phyloP scores from a whole-genome alignment of 1,140 invertebrate species.

The Psix sp. region DNA sequence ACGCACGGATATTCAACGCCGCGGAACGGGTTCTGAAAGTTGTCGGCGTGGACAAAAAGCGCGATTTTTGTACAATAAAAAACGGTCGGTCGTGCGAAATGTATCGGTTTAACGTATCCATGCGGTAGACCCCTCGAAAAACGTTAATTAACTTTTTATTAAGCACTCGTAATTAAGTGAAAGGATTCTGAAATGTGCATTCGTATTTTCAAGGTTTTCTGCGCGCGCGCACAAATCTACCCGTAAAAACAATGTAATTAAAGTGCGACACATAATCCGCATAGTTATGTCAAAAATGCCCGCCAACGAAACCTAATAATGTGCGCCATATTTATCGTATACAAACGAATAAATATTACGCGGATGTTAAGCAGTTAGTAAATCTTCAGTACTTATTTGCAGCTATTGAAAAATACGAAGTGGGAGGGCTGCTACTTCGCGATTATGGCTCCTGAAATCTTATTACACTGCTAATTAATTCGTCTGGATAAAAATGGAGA shows the following conservation, averaged over 20 bases:
- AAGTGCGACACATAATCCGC: conserved; percentile 27
- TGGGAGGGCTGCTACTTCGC: too few species aligned
- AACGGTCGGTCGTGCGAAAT: too few species aligned
- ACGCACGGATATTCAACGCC: neutral
- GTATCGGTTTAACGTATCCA: conserved; percentile 16
- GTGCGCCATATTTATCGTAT: too few species aligned
- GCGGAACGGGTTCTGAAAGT: conserved; percentile 47
- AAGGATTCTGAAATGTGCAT: conserved; percentile 29
- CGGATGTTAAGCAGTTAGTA: conserved; percentile 65
- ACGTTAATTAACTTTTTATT: conserved; percentile 47
- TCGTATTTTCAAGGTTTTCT: conserved; percentile 26
- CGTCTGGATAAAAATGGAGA: too few species aligned
- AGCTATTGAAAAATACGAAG: too few species aligned
- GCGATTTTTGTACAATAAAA: conserved; percentile 6
- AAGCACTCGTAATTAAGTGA: conserved; percentile 31
- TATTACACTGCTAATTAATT: conserved; percentile 56
- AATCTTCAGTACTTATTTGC: conserved; percentile 66
- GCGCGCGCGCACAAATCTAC: neutral
- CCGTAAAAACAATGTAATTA: conserved; percentile 48
- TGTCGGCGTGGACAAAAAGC: conserved; percentile 29
- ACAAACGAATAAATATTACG: conserved; percentile 36
- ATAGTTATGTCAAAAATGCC: conserved; percentile 35
- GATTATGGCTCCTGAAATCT: too few species aligned
- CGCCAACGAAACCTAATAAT: conserved; percentile 25
- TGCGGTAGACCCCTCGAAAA: conserved; percentile 8